Conservation (phyloP, 2,888 invertebrate species). For the Drosophila siamana region DNA sequence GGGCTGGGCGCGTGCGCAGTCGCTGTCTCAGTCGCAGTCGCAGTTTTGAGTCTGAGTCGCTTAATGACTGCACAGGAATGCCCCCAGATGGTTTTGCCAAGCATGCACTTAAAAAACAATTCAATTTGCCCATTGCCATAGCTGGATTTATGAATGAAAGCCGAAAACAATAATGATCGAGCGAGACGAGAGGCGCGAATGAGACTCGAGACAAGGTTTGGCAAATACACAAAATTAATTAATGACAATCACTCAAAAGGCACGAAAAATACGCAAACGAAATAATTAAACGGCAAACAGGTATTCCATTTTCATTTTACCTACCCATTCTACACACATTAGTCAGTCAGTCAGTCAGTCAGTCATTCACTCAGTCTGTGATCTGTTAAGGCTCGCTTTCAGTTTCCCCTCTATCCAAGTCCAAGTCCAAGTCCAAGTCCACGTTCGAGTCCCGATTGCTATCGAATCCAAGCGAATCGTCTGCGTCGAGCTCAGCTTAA, state of each 20-base stretch:
- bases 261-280: conserved; percentile 74
- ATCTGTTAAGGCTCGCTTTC: conserved; percentile 27
- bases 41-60: conserved; percentile 22
- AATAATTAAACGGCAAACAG: conserved; percentile 81
- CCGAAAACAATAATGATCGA: conserved; percentile 26
- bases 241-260: conserved; percentile 81
- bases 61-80: conserved; percentile 75
- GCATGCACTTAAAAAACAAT: conserved; percentile 76
- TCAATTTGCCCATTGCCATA: conserved; percentile 71
- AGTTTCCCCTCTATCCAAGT: conserved; percentile 20
- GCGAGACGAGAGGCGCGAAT: background rate
- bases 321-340: conserved; percentile 70
- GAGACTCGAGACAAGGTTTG: conserved; percentile 34
- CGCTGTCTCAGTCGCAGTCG: conserved; percentile 11
- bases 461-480: conserved; percentile 28
- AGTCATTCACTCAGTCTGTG: conserved; percentile 25
- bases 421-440: background rate
- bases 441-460: conserved; percentile 24
- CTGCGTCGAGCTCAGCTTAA: conserved; percentile 1
- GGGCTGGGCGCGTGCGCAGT: conserved; percentile 71
- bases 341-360: conserved; percentile 42
- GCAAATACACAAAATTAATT: conserved; percentile 77
- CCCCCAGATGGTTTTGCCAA: conserved; percentile 51
- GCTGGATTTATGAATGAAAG: conserved; percentile 76
- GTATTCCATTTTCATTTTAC: conserved; percentile 65